phyloP scores from a whole-genome alignment of 2,888 invertebrate species.

The Leptura quadrifasciata region DNA sequence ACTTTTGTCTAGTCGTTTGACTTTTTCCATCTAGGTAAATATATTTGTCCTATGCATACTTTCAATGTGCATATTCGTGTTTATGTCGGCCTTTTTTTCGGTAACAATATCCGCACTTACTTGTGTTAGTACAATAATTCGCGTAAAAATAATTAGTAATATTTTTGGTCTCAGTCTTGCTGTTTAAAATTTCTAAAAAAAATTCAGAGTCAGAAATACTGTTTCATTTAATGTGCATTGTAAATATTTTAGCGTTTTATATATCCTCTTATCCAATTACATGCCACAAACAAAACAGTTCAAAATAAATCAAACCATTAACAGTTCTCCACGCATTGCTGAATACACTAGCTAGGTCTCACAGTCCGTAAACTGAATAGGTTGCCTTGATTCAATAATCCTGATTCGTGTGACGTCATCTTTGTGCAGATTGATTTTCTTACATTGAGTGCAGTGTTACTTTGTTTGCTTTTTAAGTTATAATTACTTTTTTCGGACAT shows the following conservation, averaged over 20 bases:
- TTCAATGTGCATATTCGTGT: no score
- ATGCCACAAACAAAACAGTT: conserved; percentile 23
- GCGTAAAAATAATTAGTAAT: no score
- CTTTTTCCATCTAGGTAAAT: conserved; percentile 10
- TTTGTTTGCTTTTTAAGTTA: conserved; percentile 13
- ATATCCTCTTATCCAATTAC: conserved; percentile 1
- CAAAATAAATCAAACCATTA: conserved; percentile 5
- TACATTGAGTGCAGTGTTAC: no score
- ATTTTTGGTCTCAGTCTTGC: no score
- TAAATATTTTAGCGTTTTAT: background rate
- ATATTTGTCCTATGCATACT: background rate
- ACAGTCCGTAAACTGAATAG: conserved; percentile 14
- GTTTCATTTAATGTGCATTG: no score
- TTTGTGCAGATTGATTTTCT: conserved; percentile 17
- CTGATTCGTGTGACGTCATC: conserved; percentile 15
- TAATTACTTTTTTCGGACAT: conserved; percentile 10
- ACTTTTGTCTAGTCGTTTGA: conserved; percentile 4
- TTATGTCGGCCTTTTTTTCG: no score
- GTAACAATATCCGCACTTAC: no score
- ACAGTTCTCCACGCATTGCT: conserved; percentile 23
- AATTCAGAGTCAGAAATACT: no score
- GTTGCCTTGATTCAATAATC: conserved; percentile 14
- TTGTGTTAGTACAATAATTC: no score
- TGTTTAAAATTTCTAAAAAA: no score
- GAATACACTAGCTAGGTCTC: conserved; percentile 15